These are phyloP conservation scores for Alethe diademata DNA, from an alignment of 2,113 vertebrate species.

Conservation along the genomic window DNA sequence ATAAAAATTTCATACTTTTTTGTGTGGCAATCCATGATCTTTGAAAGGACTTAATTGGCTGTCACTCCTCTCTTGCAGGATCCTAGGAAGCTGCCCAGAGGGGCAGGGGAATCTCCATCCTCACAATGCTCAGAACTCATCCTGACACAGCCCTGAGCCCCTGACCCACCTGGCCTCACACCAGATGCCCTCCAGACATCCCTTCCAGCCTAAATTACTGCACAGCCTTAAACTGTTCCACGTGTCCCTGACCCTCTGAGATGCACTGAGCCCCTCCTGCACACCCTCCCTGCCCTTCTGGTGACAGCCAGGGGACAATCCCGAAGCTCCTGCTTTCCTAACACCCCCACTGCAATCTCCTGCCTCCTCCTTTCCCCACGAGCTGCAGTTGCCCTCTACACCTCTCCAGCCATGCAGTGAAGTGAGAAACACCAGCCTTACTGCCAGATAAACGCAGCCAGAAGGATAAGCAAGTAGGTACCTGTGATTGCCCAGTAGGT, in stretches of 20 bases:
- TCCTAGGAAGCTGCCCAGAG: neutral
- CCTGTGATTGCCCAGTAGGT: neutral
- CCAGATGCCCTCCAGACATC: neutral
- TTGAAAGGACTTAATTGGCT: neutral
- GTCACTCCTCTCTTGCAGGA: neutral
- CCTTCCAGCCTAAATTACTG: neutral
- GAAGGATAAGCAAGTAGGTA: neutral
- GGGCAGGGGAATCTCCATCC: neutral
- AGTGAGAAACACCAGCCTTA: neutral
- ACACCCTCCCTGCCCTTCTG: neutral
- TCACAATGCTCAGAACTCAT: neutral
- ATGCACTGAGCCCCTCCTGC: accelerated
- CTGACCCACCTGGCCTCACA: neutral
- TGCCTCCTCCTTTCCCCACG: accelerated
- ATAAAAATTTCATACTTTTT: neutral
- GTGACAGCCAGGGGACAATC: neutral
- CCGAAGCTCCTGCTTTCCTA: accelerated
- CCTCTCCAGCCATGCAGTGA: neutral
- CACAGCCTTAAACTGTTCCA: neutral
- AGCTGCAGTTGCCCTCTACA: accelerated
- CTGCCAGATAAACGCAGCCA: neutral
- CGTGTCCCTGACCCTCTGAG: neutral
- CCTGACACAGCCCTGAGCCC: accelerated
- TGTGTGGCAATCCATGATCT: neutral
- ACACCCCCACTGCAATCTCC: accelerated